A percentile compares a stretch with the other conserved stretches of the same genome.
Conservation (phyloP, 2,888 invertebrate genomes). For the Perizoma flavofasciatum region DNA sequence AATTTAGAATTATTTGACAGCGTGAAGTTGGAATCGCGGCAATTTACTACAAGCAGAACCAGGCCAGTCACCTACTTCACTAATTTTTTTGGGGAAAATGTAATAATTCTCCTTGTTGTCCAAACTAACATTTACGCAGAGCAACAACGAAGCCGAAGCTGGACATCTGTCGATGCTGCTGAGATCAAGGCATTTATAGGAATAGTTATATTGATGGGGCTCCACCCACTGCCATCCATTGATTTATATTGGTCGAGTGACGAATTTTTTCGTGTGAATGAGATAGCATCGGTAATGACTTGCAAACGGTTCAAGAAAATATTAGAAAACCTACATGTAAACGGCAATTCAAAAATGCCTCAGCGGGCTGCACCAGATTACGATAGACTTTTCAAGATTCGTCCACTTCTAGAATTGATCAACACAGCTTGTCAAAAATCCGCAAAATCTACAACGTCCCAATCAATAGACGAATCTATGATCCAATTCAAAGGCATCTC, state of each 20-base stretch:
- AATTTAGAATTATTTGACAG: conserved; percentile 10
- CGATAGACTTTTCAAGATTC: conserved; percentile 37
- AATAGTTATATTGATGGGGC: conserved; percentile 40
- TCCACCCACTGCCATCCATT: conserved; percentile 36
- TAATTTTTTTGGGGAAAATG: conserved; percentile 12
- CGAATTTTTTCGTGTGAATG: conserved; percentile 34
- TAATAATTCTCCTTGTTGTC: conserved; percentile 15
- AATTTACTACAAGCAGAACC: conserved; percentile 17
- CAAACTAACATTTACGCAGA: conserved; percentile 22
- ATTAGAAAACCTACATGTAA: conserved; percentile 39
- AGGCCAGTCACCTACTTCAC: conserved; percentile 14
- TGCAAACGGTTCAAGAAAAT: conserved; percentile 40
- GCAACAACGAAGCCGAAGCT: conserved; percentile 17
- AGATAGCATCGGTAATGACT: conserved; percentile 41
- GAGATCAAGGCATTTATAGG: conserved; percentile 42
- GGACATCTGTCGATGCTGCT: conserved; percentile 32
- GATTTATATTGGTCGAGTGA: conserved; percentile 44
- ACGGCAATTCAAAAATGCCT: conserved; percentile 39
- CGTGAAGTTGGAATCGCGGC: conserved; percentile 8
- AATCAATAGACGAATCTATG: conserved; percentile 19
- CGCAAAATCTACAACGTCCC: conserved; percentile 16
- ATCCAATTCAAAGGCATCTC: conserved; percentile 16
- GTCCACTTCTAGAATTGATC: conserved; percentile 17
- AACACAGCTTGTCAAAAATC: conserved; percentile 9
- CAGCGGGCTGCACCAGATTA: conserved; percentile 30